Percentiles rank a stretch among this genome's conserved stretches.
Conservation (phyloP, 2,888 invertebrate species). For the Monoplex corrugatus region DNA sequence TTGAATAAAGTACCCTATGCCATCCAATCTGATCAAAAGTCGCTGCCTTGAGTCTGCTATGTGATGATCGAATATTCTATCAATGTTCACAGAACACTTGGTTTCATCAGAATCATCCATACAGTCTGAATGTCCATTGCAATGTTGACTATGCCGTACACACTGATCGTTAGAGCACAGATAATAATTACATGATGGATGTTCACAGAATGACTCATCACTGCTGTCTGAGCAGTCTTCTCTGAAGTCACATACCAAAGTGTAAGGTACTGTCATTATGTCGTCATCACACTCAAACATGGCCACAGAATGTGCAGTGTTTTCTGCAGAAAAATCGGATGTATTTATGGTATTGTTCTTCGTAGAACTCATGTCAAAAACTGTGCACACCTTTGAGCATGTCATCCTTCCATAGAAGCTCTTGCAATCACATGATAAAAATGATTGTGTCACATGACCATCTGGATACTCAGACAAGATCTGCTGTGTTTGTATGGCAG, state of each 20-base stretch:
- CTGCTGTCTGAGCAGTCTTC: background rate
- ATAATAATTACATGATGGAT: background rate
- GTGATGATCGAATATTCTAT: too few relatives aligned
- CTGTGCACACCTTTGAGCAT: background rate
- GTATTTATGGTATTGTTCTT: background rate
- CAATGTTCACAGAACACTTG: background rate
- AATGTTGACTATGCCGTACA: background rate
- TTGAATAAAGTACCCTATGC: background rate
- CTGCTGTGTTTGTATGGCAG: background rate
- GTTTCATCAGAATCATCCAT: background rate
- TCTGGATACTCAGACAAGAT: background rate
- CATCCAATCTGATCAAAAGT: background rate
- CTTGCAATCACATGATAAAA: background rate
- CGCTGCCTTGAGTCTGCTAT: too few relatives aligned
- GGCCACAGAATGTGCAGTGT: background rate
- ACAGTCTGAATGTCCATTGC: background rate
- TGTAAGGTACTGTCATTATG: background rate
- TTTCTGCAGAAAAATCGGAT: background rate
- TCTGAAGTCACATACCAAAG: background rate
- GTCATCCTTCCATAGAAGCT: background rate
- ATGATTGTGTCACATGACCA: background rate
- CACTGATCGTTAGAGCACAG: slow-evolving; percentile 1
- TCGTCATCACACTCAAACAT: background rate
- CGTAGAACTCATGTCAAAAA: background rate
- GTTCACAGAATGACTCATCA: slow-evolving; percentile 12